phyloP scores from a whole-genome alignment of 2,888 invertebrate species.

The Strigamia crassipes region DNA sequence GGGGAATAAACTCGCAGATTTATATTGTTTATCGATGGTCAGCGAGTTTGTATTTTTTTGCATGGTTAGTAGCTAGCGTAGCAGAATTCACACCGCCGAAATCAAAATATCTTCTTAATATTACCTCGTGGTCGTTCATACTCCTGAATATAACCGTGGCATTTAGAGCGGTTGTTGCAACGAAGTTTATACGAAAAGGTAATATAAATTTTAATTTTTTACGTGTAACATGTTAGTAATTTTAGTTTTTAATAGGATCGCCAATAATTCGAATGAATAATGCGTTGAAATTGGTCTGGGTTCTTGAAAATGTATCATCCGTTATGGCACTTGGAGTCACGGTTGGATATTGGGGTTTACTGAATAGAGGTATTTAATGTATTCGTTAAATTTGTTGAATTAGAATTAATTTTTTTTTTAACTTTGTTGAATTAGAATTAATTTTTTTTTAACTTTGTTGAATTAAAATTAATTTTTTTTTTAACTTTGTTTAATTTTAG shows the following conservation, averaged over 20 bases:
- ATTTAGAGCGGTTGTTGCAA: neutral
- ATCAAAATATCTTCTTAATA: neutral
- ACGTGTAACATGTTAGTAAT: neutral
- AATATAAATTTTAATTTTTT: neutral
- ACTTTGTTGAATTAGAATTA: neutral
- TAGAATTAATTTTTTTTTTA: neutral
- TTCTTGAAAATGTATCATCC: neutral
- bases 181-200: neutral
- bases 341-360: neutral
- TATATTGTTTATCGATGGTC: neutral
- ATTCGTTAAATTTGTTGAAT: neutral
- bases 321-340: neutral
- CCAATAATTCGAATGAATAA: neutral
- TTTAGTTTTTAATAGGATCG: neutral
- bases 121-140: neutral
- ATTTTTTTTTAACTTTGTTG: neutral
- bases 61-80: neutral
- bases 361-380: slow-evolving; percentile 24
- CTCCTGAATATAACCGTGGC: neutral
- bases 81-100: neutral
- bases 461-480: neutral
- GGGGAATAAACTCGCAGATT: neutral
- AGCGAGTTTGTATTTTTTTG: neutral
- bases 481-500: slow-evolving; percentile 1
- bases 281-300: neutral